These are phyloP conservation scores for Zygogramma bicolorata DNA, from an alignment of 2,888 invertebrate species.

Conservation along the genomic window DNA sequence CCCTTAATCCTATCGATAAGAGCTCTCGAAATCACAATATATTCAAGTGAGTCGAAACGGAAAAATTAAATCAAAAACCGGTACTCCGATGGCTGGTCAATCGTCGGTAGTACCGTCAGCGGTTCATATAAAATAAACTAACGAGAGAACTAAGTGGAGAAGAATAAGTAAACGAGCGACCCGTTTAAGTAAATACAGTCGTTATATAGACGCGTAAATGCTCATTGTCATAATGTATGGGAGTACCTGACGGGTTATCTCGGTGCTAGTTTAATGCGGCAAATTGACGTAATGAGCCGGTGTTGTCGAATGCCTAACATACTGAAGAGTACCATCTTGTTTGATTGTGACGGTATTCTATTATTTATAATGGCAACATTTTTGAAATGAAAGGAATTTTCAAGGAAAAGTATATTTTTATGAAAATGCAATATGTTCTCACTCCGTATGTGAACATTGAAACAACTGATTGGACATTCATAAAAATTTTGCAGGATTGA, in stretches of 20 bases:
- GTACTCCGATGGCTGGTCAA: background rate
- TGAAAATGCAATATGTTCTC: no score
- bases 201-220: constrained; percentile 53
- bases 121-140: background rate
- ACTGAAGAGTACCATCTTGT: no score
- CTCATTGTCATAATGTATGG: constrained; percentile 56
- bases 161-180: constrained; percentile 20
- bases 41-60: background rate
- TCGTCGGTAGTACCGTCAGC: background rate
- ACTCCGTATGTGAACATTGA: no score
- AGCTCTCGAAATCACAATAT: background rate
- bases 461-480: no score
- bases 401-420: no score
- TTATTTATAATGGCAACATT: no score
- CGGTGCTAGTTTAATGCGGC: background rate
- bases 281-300: background rate
- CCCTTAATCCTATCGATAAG: no score
- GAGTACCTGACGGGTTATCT: constrained; percentile 41
- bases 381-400: no score
- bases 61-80: no score
- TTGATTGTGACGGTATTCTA: no score
- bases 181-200: constrained; percentile 57
- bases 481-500: no score
- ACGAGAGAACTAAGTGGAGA: constrained; percentile 1
- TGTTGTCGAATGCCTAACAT: background rate